phyloP scores from a whole-genome alignment of 2,113 vertebrate genomes.

The Cercocebus atys region DNA sequence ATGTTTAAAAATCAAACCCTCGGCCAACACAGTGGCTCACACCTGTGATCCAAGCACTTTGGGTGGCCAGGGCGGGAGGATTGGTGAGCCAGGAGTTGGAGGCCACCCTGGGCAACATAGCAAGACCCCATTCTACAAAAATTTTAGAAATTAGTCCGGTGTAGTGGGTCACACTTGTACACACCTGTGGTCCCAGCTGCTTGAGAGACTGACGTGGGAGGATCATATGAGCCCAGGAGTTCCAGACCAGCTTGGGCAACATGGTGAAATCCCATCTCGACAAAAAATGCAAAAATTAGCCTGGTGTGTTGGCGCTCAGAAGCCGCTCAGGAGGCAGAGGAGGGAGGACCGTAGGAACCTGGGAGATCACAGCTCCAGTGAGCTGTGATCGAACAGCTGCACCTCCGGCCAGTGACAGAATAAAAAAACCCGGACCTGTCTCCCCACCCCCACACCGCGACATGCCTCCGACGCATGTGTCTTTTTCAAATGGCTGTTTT shows the following conservation, averaged over 20 bases:
- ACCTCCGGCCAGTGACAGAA: too few relatives aligned
- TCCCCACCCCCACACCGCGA: rapidly evolving
- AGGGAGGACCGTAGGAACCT: too few relatives aligned
- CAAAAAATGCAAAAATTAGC: too few relatives aligned
- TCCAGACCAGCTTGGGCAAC: not conserved
- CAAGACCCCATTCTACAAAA: not conserved
- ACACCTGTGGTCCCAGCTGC: not conserved
- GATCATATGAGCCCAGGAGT: not conserved
- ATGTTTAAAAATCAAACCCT: rapidly evolving
- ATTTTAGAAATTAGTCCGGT: not conserved
- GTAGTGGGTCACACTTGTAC: not conserved
- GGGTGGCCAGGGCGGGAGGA: too few relatives aligned
- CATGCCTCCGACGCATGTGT: rapidly evolving
- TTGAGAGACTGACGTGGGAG: not conserved
- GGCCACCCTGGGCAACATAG: not conserved
- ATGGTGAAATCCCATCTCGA: not conserved
- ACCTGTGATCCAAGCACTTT: not conserved
- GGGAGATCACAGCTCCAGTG: too few relatives aligned
- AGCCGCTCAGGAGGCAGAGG: too few relatives aligned
- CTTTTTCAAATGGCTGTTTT: rapidly evolving
- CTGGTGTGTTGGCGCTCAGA: too few relatives aligned
- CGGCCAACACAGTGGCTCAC: not conserved
- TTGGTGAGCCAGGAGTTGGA: not conserved
- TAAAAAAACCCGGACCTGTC: too few relatives aligned
- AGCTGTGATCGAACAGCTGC: too few relatives aligned